These are phyloP conservation scores for Paramormyrops hopkinsi DNA, from an alignment of 2,797 vertebrate species.

Conservation along the genomic window DNA sequence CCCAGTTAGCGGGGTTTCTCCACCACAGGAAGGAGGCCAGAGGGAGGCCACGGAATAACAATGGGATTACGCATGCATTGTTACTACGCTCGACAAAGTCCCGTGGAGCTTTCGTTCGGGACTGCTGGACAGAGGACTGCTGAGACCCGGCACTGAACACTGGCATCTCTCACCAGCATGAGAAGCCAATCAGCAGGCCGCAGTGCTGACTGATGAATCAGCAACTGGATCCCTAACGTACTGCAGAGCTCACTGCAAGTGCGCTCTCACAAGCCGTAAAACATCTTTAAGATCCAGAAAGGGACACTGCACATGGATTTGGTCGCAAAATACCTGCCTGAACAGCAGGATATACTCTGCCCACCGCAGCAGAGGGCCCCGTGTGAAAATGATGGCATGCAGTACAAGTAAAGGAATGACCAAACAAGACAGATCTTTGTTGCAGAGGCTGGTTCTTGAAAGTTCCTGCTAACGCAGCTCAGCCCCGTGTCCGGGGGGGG, in stretches of 20 bases:
- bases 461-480: background rate
- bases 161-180: background rate
- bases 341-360: background rate
- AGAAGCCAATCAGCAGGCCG: background rate
- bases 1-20: background rate
- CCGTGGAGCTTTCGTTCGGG: background rate
- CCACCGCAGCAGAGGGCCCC: background rate
- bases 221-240: background rate
- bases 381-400: background rate
- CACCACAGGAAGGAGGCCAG: background rate
- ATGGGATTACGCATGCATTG: background rate
- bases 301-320: background rate
- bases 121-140: background rate
- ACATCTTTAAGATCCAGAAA: background rate
- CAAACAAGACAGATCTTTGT: background rate
- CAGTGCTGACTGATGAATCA: background rate
- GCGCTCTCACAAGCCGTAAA: background rate
- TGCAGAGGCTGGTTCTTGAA: background rate
- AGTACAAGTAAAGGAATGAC: background rate
- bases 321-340: background rate
- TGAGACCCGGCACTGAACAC: background rate
- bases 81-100: background rate
- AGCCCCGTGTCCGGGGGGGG: background rate
- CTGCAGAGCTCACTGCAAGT: background rate
- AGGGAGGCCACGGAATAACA: background rate